Evolutionary conservation across 2,797 vertebrate genomes (phyloP).

Genomic region (Avahi laniger): DNA sequence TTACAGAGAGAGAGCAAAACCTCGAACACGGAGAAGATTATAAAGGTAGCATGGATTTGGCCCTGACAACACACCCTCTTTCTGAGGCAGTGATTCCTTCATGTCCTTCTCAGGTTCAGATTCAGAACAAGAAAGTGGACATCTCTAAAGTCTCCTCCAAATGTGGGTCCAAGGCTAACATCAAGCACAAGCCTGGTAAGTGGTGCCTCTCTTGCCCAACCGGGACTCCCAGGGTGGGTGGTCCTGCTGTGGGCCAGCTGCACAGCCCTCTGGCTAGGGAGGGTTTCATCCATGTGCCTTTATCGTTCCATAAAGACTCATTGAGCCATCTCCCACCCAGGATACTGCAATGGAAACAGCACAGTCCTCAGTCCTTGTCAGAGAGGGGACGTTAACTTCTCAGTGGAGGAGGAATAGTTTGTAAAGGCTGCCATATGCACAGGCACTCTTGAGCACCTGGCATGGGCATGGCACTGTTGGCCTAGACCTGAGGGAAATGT

Average conservation of each 20-base stretch:
- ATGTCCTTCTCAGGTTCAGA: constrained; percentile 89
- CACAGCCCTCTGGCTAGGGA: background rate
- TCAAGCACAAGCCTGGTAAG: constrained; percentile 95
- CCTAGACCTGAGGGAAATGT: background rate
- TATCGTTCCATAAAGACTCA: background rate
- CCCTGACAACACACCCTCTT: fast-evolving
- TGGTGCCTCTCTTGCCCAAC: background rate
- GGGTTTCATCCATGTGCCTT: background rate
- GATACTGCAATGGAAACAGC: background rate
- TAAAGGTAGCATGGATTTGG: background rate
- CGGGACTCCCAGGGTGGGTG: fast-evolving
- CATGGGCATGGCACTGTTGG: background rate
- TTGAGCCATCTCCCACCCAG: background rate
- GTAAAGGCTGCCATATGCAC: background rate
- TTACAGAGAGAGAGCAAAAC: background rate
- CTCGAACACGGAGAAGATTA: fast-evolving
- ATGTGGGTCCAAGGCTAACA: constrained; percentile 94
- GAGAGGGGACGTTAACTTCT: fast-evolving
- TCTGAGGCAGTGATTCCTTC: background rate
- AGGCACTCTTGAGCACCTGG: background rate
- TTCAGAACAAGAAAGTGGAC: constrained; percentile 95
- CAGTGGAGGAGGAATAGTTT: background rate
- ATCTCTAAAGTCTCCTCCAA: constrained; percentile 95
- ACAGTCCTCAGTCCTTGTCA: background rate
- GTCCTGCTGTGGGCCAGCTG: background rate